A percentile compares a stretch with the other conserved stretches of the same genome.
These are phyloP conservation scores for Orchestia grillus DNA, from an alignment of 1,140 invertebrate genomes.

Conservation along the genomic window DNA sequence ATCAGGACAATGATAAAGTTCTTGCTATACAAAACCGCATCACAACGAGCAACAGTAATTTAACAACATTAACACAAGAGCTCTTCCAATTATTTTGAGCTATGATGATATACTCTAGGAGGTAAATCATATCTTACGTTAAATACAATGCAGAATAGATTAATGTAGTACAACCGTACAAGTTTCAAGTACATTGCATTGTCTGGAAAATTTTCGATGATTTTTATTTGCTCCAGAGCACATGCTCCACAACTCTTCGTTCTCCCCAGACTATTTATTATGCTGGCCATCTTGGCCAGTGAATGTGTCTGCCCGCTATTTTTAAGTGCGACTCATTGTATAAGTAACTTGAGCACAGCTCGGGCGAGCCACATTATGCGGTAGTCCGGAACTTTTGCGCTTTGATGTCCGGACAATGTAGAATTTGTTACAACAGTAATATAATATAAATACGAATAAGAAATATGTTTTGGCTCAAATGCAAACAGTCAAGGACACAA, in stretches of 20 bases:
- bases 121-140: not conserved
- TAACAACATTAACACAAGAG: not conserved
- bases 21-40: not conserved
- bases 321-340: not conserved
- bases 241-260: not conserved
- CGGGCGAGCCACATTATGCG: not conserved
- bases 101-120: not conserved
- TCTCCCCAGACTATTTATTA: slow-evolving; percentile 7
- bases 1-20: not conserved
- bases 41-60: not conserved
- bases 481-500: not conserved
- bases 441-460: not conserved
- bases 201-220: not conserved
- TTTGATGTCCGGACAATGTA: not conserved
- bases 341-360: not conserved
- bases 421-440: not conserved
- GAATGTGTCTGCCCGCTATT: not conserved
- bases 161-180: not conserved
- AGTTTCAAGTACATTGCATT: not conserved
- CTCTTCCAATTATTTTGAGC: not conserved
- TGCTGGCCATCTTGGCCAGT: not conserved
- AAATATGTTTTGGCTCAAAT: not conserved
- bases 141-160: not conserved
- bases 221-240: not conserved
- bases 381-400: not conserved